Evolutionary conservation across 1,140 invertebrate species (phyloP).

Genomic region (Paramacrobiotus metropolitanus): DNA sequence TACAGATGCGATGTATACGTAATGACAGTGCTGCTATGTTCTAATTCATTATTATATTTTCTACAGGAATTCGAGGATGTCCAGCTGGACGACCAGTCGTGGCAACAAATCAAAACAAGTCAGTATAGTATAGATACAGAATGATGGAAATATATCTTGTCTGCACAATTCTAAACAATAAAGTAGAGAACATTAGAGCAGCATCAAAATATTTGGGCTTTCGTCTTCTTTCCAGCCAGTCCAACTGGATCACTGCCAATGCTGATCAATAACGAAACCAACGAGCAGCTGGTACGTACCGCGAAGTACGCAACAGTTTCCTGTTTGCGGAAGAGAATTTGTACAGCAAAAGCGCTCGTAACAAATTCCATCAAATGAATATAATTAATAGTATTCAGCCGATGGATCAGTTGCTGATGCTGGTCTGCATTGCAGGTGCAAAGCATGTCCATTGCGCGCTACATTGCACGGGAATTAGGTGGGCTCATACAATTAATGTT

Average conservation of each 20-base stretch:
- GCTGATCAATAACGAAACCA: not conserved
- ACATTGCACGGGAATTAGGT: not conserved
- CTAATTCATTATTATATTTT: too few species aligned
- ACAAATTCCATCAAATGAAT: too few species aligned
- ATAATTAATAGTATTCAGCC: too few species aligned
- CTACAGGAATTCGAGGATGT: conserved; percentile 1
- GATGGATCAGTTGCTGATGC: too few species aligned
- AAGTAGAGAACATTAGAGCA: not conserved
- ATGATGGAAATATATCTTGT: not conserved
- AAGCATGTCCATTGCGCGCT: not conserved
- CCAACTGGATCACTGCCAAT: not conserved
- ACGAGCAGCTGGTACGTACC: too few species aligned
- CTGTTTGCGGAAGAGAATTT: too few species aligned
- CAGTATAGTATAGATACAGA: not conserved
- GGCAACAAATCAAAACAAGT: not conserved
- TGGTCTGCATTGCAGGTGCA: not conserved
- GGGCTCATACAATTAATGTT: not conserved
- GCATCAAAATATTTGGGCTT: not conserved
- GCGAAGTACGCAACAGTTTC: too few species aligned
- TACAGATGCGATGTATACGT: too few species aligned
- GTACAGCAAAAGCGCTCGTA: too few species aligned
- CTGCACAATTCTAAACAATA: not conserved
- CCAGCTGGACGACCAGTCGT: not conserved
- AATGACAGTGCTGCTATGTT: too few species aligned
- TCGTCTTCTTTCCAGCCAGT: not conserved